These are phyloP conservation scores for Steatocranus sp. DNA, from an alignment of 2,797 vertebrate species.

Conservation along the genomic window DNA sequence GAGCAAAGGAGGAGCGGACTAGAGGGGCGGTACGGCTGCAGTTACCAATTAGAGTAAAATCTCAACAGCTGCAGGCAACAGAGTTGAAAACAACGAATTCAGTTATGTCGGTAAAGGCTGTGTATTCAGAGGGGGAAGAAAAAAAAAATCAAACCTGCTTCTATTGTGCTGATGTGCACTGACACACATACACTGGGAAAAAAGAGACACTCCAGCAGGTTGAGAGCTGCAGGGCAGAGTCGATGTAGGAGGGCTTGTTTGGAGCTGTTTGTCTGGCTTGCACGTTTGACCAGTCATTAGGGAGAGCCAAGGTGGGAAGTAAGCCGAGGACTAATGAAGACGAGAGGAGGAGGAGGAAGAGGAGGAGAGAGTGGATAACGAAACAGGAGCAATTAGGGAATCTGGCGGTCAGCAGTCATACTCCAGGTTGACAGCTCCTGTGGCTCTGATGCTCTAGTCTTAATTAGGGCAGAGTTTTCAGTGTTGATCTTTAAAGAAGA, in stretches of 20 bases:
- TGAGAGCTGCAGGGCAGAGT: conserved; percentile 45
- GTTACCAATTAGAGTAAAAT: conserved; percentile 37
- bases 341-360: not conserved
- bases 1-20: not conserved
- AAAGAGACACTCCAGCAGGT: not conserved
- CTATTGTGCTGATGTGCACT: not conserved
- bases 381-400: conserved; percentile 58
- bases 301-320: conserved; percentile 16
- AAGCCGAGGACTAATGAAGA: conserved; percentile 53
- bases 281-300: conserved; percentile 51
- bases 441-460: conserved; percentile 22
- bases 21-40: not conserved
- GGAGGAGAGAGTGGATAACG: conserved; percentile 4
- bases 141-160: not conserved
- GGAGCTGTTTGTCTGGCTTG: conserved; percentile 35
- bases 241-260: conserved; percentile 29
- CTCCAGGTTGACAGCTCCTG: conserved; percentile 50
- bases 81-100: not conserved
- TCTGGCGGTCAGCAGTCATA: conserved; percentile 29
- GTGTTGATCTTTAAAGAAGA: conserved; percentile 21
- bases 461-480: conserved; percentile 57
- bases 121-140: not conserved
- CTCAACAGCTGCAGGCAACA: conserved; percentile 27
- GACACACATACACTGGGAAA: not conserved
- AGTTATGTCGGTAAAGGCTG: not conserved